phyloP scores from a whole-genome alignment of 2,888 invertebrate species.

The Exocentrus adspersus region DNA sequence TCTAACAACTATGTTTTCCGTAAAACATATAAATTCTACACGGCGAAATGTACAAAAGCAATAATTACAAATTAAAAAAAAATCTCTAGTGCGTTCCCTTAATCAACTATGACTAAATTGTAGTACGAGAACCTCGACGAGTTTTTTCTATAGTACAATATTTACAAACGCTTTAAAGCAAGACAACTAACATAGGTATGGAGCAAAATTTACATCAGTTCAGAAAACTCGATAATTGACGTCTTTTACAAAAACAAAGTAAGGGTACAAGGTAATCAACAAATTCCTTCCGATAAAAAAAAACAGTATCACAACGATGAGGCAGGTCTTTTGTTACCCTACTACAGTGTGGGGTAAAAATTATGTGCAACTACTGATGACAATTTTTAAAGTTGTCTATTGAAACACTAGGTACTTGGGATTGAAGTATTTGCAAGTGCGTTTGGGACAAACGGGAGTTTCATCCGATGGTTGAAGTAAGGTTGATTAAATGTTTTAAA shows the following conservation, averaged over 20 bases:
- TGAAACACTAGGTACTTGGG: too few relatives aligned
- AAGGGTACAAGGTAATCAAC: slow-evolving; percentile 30
- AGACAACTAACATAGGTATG: slow-evolving; percentile 34
- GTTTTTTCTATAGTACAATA: slow-evolving; percentile 41
- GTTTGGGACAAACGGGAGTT: too few relatives aligned
- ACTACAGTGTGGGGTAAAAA: slow-evolving; percentile 5
- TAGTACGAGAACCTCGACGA: slow-evolving; percentile 39
- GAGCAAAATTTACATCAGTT: slow-evolving; percentile 45
- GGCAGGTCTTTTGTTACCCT: slow-evolving; percentile 19
- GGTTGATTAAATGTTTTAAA: too few relatives aligned
- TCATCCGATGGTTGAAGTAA: too few relatives aligned
- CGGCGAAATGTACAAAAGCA: slow-evolving; percentile 48
- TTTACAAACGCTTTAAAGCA: slow-evolving; percentile 38
- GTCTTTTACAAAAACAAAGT: slow-evolving; percentile 39
- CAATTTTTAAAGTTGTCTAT: not conserved
- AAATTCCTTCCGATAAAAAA: slow-evolving; percentile 17
- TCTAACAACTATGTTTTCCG: slow-evolving; percentile 47
- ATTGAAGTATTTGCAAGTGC: too few relatives aligned
- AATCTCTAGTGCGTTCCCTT: slow-evolving; percentile 29
- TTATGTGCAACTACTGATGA: not conserved
- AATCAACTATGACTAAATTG: slow-evolving; percentile 33
- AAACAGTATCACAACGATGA: slow-evolving; percentile 28
- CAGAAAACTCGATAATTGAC: slow-evolving; percentile 38
- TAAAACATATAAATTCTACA: slow-evolving; percentile 45
- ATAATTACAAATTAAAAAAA: slow-evolving; percentile 31